Base-by-base conservation (phyloP, 2,888 invertebrate species). In the Polylopha cassiicola region DNA sequence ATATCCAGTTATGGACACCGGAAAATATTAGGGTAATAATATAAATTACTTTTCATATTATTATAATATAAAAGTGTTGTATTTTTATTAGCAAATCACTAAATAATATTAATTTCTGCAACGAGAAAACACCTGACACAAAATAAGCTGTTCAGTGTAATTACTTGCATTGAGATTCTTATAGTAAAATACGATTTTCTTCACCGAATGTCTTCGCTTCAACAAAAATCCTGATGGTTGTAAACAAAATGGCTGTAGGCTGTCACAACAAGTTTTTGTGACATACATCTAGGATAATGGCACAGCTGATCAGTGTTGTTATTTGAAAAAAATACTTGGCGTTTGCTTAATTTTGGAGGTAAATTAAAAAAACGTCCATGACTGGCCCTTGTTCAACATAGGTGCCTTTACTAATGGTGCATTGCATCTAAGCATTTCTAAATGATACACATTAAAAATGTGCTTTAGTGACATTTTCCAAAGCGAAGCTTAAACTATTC, bases 1-100 rank as follows among this genome's bases (percentile, higher is more conserved):
- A 33, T 33, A 33, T 33, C 33, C 33, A 33, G 33, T 33, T 22
- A 33, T 33, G 24, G 24, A 24, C 24, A 24, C 33, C 24, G 33
- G 33, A n/a, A 10, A 33, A 24, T 24, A 14, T 24, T 22, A 33
- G 16, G 23, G 24, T 17, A 10, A 30, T 9, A 20, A 30, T 30
- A 11, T 10, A 11, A 30, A 30, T 30, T 10, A 30, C 20, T 20
- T 24, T 33, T 24, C 4, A 33, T n/a, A n/a, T n/a, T n/a, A n/a
- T n/a, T n/a, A n/a, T n/a, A n/a, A n/a, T n/a, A n/a, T n/a, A n/a
- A n/a, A 24, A 33, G 17, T 33, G 24, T 24, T 23, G 23, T 24
- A 33, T 24, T 24, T 16, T 24, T 33, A 33, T 33, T 33, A 24
- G 17, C 24, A 33, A 33, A 33, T 33, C 33, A 33, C 16, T 24